Conservation (phyloP, 2,888 invertebrate genomes). For the Drosophila atripex region DNA sequence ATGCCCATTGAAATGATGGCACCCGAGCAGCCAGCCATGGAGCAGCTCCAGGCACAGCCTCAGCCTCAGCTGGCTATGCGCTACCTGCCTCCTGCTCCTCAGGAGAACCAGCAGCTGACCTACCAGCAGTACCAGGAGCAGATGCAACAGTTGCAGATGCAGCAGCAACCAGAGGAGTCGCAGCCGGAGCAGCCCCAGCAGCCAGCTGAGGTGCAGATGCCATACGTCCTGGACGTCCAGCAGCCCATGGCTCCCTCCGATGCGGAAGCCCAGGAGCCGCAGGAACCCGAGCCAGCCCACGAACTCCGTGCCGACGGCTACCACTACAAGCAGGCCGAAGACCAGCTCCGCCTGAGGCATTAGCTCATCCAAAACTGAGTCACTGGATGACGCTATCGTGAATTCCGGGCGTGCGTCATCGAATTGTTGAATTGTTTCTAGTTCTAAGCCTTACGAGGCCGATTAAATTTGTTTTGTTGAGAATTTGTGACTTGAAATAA, state of each 20-base stretch:
- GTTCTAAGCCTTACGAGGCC: slow-evolving; percentile 48
- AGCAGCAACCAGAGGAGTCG: slow-evolving; percentile 21
- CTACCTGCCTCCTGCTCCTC: slow-evolving; percentile 56
- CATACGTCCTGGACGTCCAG: slow-evolving; percentile 62
- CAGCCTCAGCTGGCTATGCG: slow-evolving; percentile 36
- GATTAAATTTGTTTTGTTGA: slow-evolving; percentile 45
- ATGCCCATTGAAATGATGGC: slow-evolving; percentile 51
- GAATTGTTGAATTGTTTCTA: slow-evolving; percentile 54
- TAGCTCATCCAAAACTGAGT: slow-evolving; percentile 37
- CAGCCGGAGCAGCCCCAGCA: slow-evolving; percentile 25
- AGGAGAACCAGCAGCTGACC: slow-evolving; percentile 46
- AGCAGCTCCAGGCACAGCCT: slow-evolving; percentile 24
- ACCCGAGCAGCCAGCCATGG: slow-evolving; percentile 24
- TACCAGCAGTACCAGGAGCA: slow-evolving; percentile 71
- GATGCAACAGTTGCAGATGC: slow-evolving; percentile 43
- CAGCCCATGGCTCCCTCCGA: slow-evolving; percentile 69
- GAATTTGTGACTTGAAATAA: background rate
- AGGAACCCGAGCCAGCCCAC: slow-evolving; percentile 65
- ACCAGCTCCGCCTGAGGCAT: slow-evolving; percentile 62
- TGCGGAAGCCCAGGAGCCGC: slow-evolving; percentile 47
- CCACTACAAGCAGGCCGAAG: slow-evolving; percentile 65
- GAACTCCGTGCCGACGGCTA: slow-evolving; percentile 71
- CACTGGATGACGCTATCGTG: slow-evolving; percentile 12
- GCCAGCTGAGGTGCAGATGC: slow-evolving; percentile 48
- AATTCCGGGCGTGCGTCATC: slow-evolving; percentile 12